Evolutionary conservation across 2,113 vertebrate species (phyloP).

Genomic region (Regulus satrapa): DNA sequence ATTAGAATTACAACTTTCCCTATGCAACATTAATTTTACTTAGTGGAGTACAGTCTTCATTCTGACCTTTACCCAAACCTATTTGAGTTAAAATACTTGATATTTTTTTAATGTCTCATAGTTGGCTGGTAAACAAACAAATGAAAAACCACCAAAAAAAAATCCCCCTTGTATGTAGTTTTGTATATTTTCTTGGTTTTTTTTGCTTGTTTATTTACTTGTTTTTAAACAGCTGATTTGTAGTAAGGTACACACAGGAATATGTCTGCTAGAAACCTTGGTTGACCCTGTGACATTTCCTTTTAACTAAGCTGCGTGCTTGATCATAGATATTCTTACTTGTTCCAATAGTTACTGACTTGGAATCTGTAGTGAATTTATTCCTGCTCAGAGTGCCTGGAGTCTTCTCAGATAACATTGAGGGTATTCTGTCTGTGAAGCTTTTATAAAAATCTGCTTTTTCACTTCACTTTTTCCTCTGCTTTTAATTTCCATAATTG

Average conservation of each 20-base stretch:
- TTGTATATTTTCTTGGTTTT: neutral
- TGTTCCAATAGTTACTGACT: neutral
- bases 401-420: neutral
- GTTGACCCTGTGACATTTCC: neutral
- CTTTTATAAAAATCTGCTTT: neutral
- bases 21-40: neutral
- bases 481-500: slow-evolving; percentile 15
- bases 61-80: neutral
- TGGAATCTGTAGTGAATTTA: neutral
- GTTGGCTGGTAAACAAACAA: neutral
- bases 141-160: neutral
- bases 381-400: neutral
- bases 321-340: neutral
- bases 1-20: neutral
- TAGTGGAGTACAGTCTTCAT: neutral
- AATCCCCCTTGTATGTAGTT: neutral
- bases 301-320: neutral
- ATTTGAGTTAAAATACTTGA: neutral
- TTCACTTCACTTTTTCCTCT: neutral
- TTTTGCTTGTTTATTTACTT: neutral
- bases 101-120: neutral
- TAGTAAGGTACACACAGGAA: neutral
- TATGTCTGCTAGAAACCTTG: neutral
- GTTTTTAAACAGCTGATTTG: neutral
- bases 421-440: neutral